Conservation (phyloP, 2,113 vertebrate genomes). For the Peromyscus maniculatus region DNA sequence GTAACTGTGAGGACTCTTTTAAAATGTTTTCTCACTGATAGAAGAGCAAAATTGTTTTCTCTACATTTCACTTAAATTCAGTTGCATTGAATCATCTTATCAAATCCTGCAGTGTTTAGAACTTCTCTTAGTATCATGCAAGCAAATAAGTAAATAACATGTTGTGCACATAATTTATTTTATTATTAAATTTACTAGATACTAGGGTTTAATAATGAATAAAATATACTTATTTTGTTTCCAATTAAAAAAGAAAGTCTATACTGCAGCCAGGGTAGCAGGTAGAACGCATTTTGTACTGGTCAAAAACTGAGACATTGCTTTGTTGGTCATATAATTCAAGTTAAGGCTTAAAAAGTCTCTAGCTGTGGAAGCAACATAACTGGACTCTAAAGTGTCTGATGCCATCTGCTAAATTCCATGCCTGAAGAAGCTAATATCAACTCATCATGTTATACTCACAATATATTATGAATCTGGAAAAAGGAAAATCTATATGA, state of each 20-base stretch:
- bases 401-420: neutral
- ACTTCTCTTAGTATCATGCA: neutral
- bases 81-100: neutral
- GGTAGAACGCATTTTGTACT: neutral
- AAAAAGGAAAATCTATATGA: neutral
- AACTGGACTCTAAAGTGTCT: neutral
- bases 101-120: neutral
- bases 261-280: neutral
- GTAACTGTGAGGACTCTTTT: neutral
- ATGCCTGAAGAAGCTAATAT: neutral
- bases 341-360: neutral
- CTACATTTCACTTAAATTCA: neutral
- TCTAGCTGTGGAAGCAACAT: neutral
- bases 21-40: neutral
- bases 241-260: neutral
- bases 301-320: neutral
- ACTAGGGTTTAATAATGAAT: neutral
- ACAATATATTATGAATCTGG: neutral
- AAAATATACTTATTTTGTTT: neutral
- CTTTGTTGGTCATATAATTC: neutral
- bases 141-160: neutral
- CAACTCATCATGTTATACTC: neutral
- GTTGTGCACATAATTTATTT: neutral
- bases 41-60: neutral
- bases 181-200: neutral